Evolutionary conservation across 2,113 vertebrate genomes (phyloP), one percentile per base, ranked within the genome.

Genomic region (Vulpes vulpes): DNA sequence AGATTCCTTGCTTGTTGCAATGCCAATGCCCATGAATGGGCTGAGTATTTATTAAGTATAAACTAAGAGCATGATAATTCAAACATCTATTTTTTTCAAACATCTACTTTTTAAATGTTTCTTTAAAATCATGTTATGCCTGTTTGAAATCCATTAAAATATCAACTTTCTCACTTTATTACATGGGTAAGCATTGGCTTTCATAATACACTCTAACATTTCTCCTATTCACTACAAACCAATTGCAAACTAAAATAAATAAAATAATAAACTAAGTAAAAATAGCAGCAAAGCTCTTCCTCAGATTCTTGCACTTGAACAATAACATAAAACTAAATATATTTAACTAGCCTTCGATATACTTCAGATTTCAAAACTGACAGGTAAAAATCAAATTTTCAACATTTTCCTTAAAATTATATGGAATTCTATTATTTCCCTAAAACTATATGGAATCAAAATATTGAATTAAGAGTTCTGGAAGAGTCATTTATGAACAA

Each of bases 41-140:
- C 43, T 96, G 60, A 69, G 8, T 35, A 95, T 64, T 95, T 79
- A 81, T 35, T 96, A 91, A 94, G 74, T 73, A 80, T 38, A 88
- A 92, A 27, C 57, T 38, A 55, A 96, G 92, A 94, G 19, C 6
- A 89, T 64, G 20, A 73, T 4, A 86, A 95, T 80, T 82, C 49
- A 74, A 82, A 81, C 2, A 67, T 73, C 6, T n/a, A 23, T 64
- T 80, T 89, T 91, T 90, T 83, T 89, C 49, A 74, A 82, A 78
- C 2, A 67, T 73, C 4, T n/a, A 19, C 62, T 80, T 89, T 91
- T 90, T 73, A 9, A 16, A 88, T 92, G 27, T 22, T 82, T 86
- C 11, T 88, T 94, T 35, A 85, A 92, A 93, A 53, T 53, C 79
- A 27, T 82, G 9, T 79, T 81, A 91, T 74, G 5, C 6, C 30